Percentiles rank a stretch among this genome's conserved stretches.
Conservation (phyloP, 2,113 vertebrate genomes). For the Nerophis ophidion region DNA sequence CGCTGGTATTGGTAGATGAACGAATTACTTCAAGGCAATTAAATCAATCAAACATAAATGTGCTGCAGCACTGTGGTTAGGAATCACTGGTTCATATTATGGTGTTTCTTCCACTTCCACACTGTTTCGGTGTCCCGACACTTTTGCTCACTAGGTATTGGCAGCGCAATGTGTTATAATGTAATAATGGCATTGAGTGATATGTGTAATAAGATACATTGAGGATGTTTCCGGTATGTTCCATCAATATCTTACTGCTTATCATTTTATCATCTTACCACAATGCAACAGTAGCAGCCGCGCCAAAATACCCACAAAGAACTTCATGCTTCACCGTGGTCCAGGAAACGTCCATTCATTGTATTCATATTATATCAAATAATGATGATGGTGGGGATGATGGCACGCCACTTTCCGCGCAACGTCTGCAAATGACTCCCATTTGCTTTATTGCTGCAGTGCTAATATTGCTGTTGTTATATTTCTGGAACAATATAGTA, state of each 20-base stretch:
- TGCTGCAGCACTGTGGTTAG: no score
- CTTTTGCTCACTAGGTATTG: no score
- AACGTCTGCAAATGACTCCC: constrained; percentile 18
- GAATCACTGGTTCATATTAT: no score
- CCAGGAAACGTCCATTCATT: not conserved
- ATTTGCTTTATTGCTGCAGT: not conserved
- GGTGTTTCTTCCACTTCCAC: no score
- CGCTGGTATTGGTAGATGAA: no score
- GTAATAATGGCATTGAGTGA: no score
- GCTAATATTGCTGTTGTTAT: no score
- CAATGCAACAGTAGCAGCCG: not conserved
- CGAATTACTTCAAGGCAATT: no score
- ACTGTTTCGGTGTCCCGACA: no score
- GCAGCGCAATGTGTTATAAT: no score
- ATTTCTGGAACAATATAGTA: no score
- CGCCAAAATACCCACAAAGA: not conserved
- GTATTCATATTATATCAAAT: constrained; percentile 24
- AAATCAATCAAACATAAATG: no score
- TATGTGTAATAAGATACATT: not conserved
- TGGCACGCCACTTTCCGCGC: constrained; percentile 19
- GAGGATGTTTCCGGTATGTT: constrained; percentile 1
- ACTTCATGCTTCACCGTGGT: not conserved
- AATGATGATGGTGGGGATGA: not conserved
- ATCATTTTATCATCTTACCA: constrained; percentile 3
- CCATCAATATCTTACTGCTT: constrained; percentile 14